Evolutionary conservation across 2,797 vertebrate genomes (phyloP), one percentile per base, ranked within the genome.

Genomic region (Nasua narica): DNA sequence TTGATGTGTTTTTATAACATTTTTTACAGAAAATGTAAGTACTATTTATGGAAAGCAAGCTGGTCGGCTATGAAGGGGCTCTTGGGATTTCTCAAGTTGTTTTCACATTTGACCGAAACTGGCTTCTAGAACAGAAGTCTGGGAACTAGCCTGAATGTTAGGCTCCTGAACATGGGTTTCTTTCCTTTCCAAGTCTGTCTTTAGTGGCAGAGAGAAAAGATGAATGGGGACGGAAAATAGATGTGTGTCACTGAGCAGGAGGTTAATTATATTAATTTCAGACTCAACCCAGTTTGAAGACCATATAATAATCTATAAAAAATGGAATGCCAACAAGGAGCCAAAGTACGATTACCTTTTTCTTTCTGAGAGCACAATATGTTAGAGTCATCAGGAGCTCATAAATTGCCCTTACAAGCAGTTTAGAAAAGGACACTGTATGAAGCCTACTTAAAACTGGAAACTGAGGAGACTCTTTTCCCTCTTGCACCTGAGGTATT

Each of bases 181-280:
- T 83, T 95, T 97, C 96, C 97, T 96, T 94, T 97, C 96, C 78
- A 96, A 91, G 74, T 67, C 74, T 95, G 82, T 89, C 91, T 96
- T 93, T n/a, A 14, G 88, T 90, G 85, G 25, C 78, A 91, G 83
- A 93, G 83, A 35, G 43, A 84, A 90, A 91, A 84, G 58, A 95
- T 87, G 83, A 97, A 94, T 97, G 93, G 56, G 56, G 96, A 86
- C 84, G 94, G 95, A 96, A 97, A 98, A 95, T 77, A 95, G 52
- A 91, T 87, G 76, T 37, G 7, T 46, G 40, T 46, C 91, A 69
- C 74, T 84, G 70, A 97, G 37, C 62, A 65, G 40, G 56, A 77
- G 82, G 87, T 94, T 98, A 96, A 98, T 96, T 96, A 78, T 90
- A 91, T 96, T 97, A 94, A 97, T 98, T 96, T 97, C 87, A 96